Evolutionary conservation across 2,888 invertebrate genomes (phyloP), one percentile per base, ranked within the genome.

Genomic region (Lypha dubia): DNA sequence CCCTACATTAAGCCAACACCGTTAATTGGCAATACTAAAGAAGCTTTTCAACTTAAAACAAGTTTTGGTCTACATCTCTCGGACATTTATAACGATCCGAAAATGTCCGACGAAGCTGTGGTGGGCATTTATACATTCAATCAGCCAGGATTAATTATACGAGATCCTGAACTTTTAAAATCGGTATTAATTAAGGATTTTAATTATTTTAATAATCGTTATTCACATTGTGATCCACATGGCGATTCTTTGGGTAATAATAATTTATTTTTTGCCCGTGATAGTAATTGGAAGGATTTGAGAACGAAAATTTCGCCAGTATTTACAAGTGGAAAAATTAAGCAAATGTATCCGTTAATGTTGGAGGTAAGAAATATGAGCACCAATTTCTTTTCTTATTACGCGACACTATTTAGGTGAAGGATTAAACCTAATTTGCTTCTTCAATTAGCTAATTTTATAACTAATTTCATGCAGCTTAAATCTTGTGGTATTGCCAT

Each of bases 151-250:
- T 70, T 93, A n/a, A 22, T 93, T 3, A 85, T 92, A 13, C 91
- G 93, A 1, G 93, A 93, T 58, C 91, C 92, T 0, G 93, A 93
- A n/a, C 77, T 93, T 2, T 86, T 93, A 0, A 93, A 93, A 85
- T 88, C 90, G 0, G 85, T 93, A 1, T 75, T 93, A 22, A 90
- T 93, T 3, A 93, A 92, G 63, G 93, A 93, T 76, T 93, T 93
- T 56, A 90, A 91, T 83, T 89, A 89, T 13, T 93, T 93, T 84
- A 81, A 89, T 0, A 89, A 91, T 60, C 88, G 92, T 4, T 89
- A 89, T 82, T 87, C 86, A 0, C 76, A 87, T 3, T 87, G 86
- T 2, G 91, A 93, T 76, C 89, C 90, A 0, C 89, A 91, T 35
- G 60, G 86, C 0, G 93, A 93, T 87, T 81, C 88, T 0, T 67